Conservation (phyloP, 2,113 vertebrate genomes). For the Scartelaos histophorus region DNA sequence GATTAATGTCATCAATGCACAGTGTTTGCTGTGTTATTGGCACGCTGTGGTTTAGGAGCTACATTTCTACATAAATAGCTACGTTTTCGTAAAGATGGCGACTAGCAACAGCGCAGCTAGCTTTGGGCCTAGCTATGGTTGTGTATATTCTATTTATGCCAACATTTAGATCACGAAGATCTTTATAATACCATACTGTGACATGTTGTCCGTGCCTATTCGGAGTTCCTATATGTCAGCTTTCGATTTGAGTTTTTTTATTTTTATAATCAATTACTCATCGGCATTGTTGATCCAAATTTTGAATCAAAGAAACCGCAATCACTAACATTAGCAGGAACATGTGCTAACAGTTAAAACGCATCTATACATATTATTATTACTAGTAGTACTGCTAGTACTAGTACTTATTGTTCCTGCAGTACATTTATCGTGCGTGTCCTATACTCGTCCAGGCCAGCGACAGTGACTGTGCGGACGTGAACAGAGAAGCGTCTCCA, state of each 20-base stretch:
- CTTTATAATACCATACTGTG: not conserved
- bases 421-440: not conserved
- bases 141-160: not conserved
- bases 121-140: slow-evolving; percentile 21
- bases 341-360: not conserved
- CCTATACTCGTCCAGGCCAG: slow-evolving; percentile 79
- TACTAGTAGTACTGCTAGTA: not conserved
- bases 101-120: slow-evolving; percentile 26
- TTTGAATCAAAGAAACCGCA: not conserved
- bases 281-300: not conserved
- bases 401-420: not conserved
- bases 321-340: not conserved
- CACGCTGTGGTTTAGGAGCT: not conserved
- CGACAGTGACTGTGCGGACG: slow-evolving; percentile 83
- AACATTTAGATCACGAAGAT: not conserved
- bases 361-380: not conserved
- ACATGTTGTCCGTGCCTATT: not conserved
- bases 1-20: rapidly evolving
- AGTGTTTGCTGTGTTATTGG: not conserved
- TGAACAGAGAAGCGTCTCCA: slow-evolving; percentile 80
- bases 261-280: not conserved
- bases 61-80: not conserved
- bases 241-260: not conserved
- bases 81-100: slow-evolving; percentile 63
- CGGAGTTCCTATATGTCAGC: not conserved